Evolutionary conservation across 1,140 invertebrate genomes (phyloP), one percentile per base, ranked within the genome.

Genomic region (Macrocentrus cingulum): DNA sequence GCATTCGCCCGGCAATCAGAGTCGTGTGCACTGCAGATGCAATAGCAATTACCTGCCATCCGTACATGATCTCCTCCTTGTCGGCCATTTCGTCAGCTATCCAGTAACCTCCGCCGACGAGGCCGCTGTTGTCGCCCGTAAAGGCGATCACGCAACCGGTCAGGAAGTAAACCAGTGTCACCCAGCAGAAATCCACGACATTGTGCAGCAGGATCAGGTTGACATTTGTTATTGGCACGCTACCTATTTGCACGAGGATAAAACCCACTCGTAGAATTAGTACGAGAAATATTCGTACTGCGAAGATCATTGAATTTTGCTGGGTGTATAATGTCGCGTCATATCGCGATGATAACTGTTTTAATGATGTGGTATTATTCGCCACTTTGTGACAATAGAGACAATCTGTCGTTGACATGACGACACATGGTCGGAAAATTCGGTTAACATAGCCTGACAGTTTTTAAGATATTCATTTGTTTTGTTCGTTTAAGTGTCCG

Each of bases 181-280:
- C 52, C 49, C 63, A 66, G 1, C 61, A 65, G 3, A 73, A 37
- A 8, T 72, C 71, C 1, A 64, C n/a, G 6, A 62, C 39, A 44
- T 72, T 72, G 13, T 72, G 67, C 11, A 70, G 45, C 0, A 73
- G 25, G n/a, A 73, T 71, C 8, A 71, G 23, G 41, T 72, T 73
- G 0, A 72, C 54, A 15, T 73, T 68, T 22, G 61, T 63, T 19
- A 68, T 37, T 6, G 69, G 66, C 32, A 71, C 61, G 37, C 60
- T 67, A 13, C 71, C 69, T 3, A 72, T 13, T 50, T 72, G 66
- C 0, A 72, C 39, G 1, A 72, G 48, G 1, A 67, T 39, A 41
- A 67, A 72, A 8, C 70, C 69, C 11, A 64, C 19, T 11, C 69
- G 62, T 9, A 66, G 9, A 3, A 72, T 13, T 9, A 72, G 53